Conservation (phyloP, 64 coral and sea anemone species). For the Trachythela sp. region DNA sequence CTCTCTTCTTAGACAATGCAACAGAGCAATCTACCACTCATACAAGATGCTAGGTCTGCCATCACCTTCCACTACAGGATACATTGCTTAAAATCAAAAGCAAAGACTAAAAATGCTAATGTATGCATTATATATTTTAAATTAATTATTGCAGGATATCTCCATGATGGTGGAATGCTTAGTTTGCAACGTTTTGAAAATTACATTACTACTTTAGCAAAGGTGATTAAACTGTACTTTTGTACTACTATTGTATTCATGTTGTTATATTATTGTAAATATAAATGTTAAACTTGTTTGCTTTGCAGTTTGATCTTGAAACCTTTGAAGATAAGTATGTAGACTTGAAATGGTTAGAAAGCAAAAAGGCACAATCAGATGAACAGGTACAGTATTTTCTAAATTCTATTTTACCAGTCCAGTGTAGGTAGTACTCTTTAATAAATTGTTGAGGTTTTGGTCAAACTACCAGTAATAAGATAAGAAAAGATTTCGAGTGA, state of each 20-base stretch:
- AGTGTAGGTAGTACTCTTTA: too few species aligned
- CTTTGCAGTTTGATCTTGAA: conserved; percentile 80
- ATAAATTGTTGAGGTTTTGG: too few species aligned
- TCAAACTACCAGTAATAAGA: too few species aligned
- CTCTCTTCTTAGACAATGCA: not conserved
- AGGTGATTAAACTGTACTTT: conserved; percentile 36
- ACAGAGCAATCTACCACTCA: not conserved
- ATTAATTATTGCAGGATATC: conserved; percentile 66
- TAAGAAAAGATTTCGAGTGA: too few species aligned
- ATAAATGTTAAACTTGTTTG: too few species aligned
- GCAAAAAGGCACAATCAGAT: conserved; percentile 35
- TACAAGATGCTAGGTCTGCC: too few species aligned
- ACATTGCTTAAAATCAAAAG: too few species aligned
- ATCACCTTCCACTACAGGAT: too few species aligned
- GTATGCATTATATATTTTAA: not conserved
- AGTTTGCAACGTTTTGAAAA: conserved; percentile 74
- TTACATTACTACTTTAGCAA: conserved; percentile 71
- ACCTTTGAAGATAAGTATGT: conserved; percentile 96
- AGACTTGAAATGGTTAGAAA: conserved; percentile 97
- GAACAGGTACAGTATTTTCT: not conserved
- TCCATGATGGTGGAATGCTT: conserved; percentile 73
- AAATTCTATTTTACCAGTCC: not conserved
- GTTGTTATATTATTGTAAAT: not conserved
- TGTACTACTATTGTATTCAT: not conserved
- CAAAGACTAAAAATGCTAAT: too few species aligned